A percentile compares a stretch with the other conserved stretches of the same genome.
phyloP scores from a whole-genome alignment of 1,140 invertebrate genomes.

The Drosophila setifemur region DNA sequence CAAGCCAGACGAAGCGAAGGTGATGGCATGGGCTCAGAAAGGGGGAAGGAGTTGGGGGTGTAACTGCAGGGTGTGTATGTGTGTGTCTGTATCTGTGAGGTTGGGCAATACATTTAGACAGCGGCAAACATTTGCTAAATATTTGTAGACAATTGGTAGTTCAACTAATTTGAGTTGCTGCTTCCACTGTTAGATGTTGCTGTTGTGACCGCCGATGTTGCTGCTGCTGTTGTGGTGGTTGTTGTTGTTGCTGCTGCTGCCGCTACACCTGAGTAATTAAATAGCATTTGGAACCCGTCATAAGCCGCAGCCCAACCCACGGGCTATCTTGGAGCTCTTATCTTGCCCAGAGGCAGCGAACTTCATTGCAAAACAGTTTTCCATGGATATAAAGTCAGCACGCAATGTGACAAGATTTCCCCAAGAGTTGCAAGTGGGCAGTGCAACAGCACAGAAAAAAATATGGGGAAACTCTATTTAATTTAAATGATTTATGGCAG shows the following conservation, averaged over 20 bases:
- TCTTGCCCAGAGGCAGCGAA: conserved; percentile 79
- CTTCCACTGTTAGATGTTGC: background rate
- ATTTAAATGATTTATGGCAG: too few relatives aligned
- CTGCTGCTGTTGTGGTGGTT: conserved; percentile 9
- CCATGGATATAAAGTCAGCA: conserved; percentile 33
- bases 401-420: conserved; percentile 69
- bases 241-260: conserved; percentile 14
- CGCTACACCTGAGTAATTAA: conserved; percentile 71
- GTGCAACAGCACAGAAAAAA: conserved; percentile 1
- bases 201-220: conserved; percentile 16
- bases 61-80: conserved; percentile 3
- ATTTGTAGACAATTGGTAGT: conserved; percentile 80
- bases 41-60: conserved; percentile 1
- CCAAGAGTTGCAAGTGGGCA: conserved; percentile 23
- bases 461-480: too few relatives aligned
- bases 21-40: conserved; percentile 13
- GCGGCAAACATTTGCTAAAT: conserved; percentile 75
- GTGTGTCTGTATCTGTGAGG: background rate
- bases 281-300: conserved; percentile 53
- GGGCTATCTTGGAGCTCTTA: conserved; percentile 50
- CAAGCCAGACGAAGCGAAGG: conserved; percentile 56
- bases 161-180: conserved; percentile 70
- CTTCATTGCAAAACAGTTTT: conserved; percentile 69
- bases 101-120: conserved; percentile 35
- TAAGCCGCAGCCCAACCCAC: conserved; percentile 43